Evolutionary conservation across 2,888 invertebrate genomes (phyloP), one percentile per base, ranked within the genome.

Genomic region (Hololepta plana): DNA sequence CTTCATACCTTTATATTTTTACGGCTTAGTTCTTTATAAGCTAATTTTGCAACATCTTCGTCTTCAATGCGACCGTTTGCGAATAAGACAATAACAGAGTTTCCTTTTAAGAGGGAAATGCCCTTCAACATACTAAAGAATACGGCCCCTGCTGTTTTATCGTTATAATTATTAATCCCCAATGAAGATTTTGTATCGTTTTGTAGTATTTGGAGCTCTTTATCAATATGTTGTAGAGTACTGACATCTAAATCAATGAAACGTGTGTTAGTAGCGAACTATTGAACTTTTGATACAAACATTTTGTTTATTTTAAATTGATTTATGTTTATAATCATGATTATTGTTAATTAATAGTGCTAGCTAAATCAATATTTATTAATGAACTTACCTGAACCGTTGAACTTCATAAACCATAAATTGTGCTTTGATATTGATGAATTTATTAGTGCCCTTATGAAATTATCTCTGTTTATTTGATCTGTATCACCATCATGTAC

Each of bases 21-120:
- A 32, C 52, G 50, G 3, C 52, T 40, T 30, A 59, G 29, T 30
- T 51, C 53, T 32, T 55, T 54, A 9, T 55, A 49, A 10, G 59
- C 54, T 37, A 54, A 48, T 31, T 54, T 53, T 11, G 57, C 55
- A 20, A 60, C 42, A 37, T 57, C 53, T 6, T 54, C 54, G 37
- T 71, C 71, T 2, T 57, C 60, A 15, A 64, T 57, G 11, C 59
- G 59, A 16, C 56, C 51, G 30, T 67, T 65, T 0, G 68, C 65
- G 31, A 72, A 59, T 21, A 72, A 47, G 39, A 74, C 62, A 6
- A 73, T 54, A 0, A 67, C 71, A 33, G 67, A 66, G 42, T 69
- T 67, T 35, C 64, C 64, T 0, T 71, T 70, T 27, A 72, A 60
- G 32, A 66, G 39, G 32, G 66, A 63, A 0, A 64, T 62, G 1